Evolutionary conservation across 2,888 invertebrate genomes (phyloP).

Genomic region (Athrips mouffetella): DNA sequence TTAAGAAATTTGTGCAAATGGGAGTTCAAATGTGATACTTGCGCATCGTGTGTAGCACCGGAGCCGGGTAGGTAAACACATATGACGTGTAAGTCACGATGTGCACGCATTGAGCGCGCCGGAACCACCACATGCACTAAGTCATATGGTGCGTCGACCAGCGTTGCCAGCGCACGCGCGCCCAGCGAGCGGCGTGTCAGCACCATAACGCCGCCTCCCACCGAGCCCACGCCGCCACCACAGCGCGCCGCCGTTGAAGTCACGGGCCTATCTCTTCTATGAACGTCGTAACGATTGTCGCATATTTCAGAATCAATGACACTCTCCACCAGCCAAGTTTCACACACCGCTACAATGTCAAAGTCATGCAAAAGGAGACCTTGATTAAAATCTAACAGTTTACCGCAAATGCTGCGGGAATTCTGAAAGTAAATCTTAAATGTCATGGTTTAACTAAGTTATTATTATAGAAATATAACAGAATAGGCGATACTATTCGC

Average conservation of each 20-base stretch:
- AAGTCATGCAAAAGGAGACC: neutral
- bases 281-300: neutral
- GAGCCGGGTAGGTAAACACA: conserved; percentile 5
- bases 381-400: too few relatives aligned
- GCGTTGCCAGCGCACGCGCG: neutral
- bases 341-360: neutral
- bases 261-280: neutral
- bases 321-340: neutral
- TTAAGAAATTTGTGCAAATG: neutral
- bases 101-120: neutral
- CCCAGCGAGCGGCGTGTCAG: neutral
- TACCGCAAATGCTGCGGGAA: too few relatives aligned
- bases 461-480: too few relatives aligned
- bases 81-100: conserved; percentile 2
- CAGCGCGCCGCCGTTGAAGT: neutral
- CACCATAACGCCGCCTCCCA: neutral
- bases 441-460: too few relatives aligned
- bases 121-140: neutral
- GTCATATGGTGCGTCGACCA: neutral
- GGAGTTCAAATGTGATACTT: neutral
- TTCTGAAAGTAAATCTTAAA: too few relatives aligned
- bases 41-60: neutral
- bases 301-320: neutral
- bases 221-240: neutral
- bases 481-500: too few relatives aligned